These are phyloP conservation scores for Echinometra lucunter DNA, from an alignment of 53 echinoderm and acorn worm genomes.

Conservation along the genomic window DNA sequence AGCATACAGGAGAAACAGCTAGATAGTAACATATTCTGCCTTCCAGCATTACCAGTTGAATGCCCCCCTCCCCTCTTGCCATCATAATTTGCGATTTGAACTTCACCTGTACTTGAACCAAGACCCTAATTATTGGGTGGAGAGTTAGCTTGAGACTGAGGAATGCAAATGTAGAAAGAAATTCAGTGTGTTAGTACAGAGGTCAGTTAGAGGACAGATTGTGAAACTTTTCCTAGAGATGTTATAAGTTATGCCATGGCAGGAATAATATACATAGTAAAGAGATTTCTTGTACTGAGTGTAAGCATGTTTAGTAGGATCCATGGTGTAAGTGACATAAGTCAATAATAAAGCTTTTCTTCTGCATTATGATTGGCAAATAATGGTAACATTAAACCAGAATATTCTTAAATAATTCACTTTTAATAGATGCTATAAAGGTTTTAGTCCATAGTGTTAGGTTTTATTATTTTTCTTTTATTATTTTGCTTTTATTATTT, in stretches of 20 bases:
- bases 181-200: not conserved
- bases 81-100: constrained; percentile 34
- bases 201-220: constrained; percentile 27
- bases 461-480: too few species aligned
- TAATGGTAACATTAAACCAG: not conserved
- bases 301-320: too few species aligned
- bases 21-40: not conserved
- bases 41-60: not conserved
- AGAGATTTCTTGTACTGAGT: not conserved
- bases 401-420: too few species aligned
- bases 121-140: not conserved
- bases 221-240: not conserved
- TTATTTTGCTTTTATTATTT: too few species aligned
- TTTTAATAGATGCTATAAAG: too few species aligned
- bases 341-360: too few species aligned
- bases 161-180: constrained; percentile 33
- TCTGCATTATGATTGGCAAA: not conserved
- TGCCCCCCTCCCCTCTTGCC: not conserved
- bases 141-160: not conserved
- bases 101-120: constrained; percentile 50
- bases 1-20: not conserved
- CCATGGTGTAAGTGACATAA: not conserved
- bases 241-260: not conserved
- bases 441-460: too few species aligned
- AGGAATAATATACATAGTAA: not conserved